Percentiles rank a stretch among this genome's conserved stretches.
Conservation (phyloP, 2,888 invertebrate species). For the Acanthacorydalis orientalis region DNA sequence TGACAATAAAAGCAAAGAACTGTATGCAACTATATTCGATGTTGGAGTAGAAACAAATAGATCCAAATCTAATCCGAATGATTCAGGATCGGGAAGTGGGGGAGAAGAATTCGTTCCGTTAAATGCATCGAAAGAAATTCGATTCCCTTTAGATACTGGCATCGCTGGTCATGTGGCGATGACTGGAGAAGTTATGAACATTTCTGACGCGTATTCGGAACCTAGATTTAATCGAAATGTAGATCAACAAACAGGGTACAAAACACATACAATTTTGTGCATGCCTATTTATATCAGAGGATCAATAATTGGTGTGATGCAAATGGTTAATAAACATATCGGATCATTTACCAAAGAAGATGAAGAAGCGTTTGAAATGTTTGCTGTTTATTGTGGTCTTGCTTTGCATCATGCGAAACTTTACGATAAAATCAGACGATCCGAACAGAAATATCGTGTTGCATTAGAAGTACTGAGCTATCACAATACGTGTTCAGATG, state of each 20-base stretch:
- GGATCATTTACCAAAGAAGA: slow-evolving; percentile 46
- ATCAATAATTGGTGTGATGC: slow-evolving; percentile 63
- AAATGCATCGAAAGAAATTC: slow-evolving; percentile 33
- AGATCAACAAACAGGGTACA: slow-evolving; percentile 49
- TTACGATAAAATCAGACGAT: slow-evolving; percentile 64
- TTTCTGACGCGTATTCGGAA: slow-evolving; percentile 67
- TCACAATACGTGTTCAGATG: slow-evolving; percentile 62
- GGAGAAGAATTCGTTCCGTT: slow-evolving; percentile 12
- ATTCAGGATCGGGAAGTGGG: background rate
- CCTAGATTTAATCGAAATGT: slow-evolving; percentile 55
- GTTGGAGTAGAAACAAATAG: slow-evolving; percentile 26
- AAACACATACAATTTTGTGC: slow-evolving; percentile 60
- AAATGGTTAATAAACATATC: slow-evolving; percentile 63
- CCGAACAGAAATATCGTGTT: slow-evolving; percentile 68
- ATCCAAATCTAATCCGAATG: background rate
- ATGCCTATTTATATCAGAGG: slow-evolving; percentile 75
- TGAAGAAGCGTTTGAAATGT: slow-evolving; percentile 66
- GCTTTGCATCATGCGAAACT: slow-evolving; percentile 73
- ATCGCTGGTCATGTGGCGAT: slow-evolving; percentile 71
- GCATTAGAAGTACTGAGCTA: slow-evolving; percentile 72
- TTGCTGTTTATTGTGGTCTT: slow-evolving; percentile 71
- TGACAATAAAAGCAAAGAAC: slow-evolving; percentile 51
- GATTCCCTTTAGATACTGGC: slow-evolving; percentile 60
- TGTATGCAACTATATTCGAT: slow-evolving; percentile 73
- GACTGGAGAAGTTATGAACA: slow-evolving; percentile 65